A percentile compares a stretch with the other conserved stretches of the same genome.
phyloP scores from a whole-genome alignment of 2,113 vertebrate species.

The Centropristis striata region DNA sequence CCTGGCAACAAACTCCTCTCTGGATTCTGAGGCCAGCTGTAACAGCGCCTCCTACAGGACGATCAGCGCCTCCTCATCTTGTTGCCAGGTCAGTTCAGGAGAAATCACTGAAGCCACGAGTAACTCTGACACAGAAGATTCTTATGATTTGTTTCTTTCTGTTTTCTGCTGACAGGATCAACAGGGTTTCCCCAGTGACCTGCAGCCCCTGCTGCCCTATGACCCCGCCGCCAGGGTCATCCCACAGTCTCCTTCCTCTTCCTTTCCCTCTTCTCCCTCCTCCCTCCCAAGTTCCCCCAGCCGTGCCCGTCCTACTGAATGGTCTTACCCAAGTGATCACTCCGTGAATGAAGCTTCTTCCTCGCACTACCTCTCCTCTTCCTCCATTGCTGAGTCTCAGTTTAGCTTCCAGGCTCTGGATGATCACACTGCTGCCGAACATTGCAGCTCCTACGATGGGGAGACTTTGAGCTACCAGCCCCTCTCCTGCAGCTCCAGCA shows the following conservation, averaged over 20 bases:
- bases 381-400: constrained; percentile 77
- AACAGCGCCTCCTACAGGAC: constrained; percentile 72
- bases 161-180: constrained; percentile 80
- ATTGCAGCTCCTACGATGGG: constrained; percentile 60
- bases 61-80: constrained; percentile 72
- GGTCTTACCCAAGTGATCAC: constrained; percentile 64
- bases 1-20: constrained; percentile 72
- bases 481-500: constrained; percentile 44
- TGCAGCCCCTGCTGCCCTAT: constrained; percentile 52
- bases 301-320: constrained; percentile 32
- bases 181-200: constrained; percentile 52
- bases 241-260: constrained; percentile 63
- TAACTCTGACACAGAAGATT: neutral
- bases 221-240: constrained; percentile 25
- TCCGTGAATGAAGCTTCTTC: constrained; percentile 71
- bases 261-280: constrained; percentile 74
- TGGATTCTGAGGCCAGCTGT: constrained; percentile 73
- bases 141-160: neutral
- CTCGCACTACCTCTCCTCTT: constrained; percentile 75
- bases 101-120: neutral
- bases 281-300: constrained; percentile 78
- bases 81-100: constrained; percentile 61
- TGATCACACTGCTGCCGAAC: constrained; percentile 60
- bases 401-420: constrained; percentile 58
- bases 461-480: constrained; percentile 83